Conservation (phyloP, 2,113 vertebrate species). For the Macaca fascicularis region DNA sequence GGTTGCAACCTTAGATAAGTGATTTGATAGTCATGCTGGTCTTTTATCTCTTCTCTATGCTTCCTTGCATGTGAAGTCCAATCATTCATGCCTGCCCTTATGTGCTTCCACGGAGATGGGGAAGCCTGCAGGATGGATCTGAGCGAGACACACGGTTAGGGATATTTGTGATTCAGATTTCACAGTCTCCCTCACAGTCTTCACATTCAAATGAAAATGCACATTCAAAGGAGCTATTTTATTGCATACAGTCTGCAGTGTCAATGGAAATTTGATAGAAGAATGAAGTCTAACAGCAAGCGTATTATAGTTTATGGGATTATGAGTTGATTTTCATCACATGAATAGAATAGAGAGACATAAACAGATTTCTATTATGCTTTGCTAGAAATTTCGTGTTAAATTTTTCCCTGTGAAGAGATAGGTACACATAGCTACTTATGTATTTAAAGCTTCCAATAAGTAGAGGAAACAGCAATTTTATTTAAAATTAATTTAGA, state of each 20-base stretch:
- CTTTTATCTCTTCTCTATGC: background rate
- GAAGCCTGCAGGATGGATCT: background rate
- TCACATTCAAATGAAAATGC: background rate
- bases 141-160: background rate
- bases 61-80: background rate
- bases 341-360: background rate
- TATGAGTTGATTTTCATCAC: background rate
- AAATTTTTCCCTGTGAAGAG: background rate
- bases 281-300: background rate
- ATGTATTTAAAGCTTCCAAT: background rate
- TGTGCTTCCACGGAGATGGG: background rate
- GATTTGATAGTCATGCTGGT: background rate
- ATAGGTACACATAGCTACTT: background rate
- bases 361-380: background rate
- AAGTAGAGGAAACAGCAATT: background rate
- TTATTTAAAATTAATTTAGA: constrained; percentile 11
- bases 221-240: background rate
- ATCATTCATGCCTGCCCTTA: background rate
- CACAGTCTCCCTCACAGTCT: background rate
- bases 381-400: background rate
- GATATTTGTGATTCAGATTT: background rate
- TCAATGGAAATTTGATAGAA: background rate
- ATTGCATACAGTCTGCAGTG: background rate
- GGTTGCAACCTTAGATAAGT: background rate
- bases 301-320: background rate